Conservation (phyloP, 2,113 vertebrate species). For the Aldabrachelys gigantea region DNA sequence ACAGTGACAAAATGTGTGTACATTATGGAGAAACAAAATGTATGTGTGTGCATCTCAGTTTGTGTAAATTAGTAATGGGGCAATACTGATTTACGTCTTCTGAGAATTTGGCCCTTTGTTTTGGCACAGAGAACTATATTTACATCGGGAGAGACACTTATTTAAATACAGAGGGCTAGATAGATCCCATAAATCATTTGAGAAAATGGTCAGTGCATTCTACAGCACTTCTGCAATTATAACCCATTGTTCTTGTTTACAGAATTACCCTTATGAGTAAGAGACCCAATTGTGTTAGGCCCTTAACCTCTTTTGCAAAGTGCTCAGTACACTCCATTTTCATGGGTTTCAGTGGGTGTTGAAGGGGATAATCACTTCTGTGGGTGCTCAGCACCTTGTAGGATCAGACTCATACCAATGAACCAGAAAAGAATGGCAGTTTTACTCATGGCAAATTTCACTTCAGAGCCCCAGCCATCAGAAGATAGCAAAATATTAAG, state of each 20-base stretch:
- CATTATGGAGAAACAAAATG: not conserved
- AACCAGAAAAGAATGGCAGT: not conserved
- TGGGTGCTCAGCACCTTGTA: not conserved
- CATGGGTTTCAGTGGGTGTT: not conserved
- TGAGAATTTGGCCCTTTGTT: not conserved
- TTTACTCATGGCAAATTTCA: not conserved
- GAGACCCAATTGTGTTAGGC: not conserved
- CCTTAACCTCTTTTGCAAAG: not conserved
- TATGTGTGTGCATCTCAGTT: not conserved
- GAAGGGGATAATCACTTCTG: not conserved
- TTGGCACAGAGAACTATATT: not conserved
- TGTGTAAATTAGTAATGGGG: not conserved
- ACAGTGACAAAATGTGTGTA: rapidly evolving
- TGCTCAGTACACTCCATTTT: not conserved
- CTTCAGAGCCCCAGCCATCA: not conserved
- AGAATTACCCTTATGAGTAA: not conserved
- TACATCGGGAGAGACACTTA: not conserved
- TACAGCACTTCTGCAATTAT: not conserved
- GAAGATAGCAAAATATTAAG: not conserved
- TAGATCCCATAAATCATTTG: not conserved
- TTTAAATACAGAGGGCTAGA: not conserved
- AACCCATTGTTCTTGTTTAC: not conserved
- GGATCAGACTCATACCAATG: not conserved
- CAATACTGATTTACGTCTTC: not conserved
- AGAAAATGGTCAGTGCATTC: not conserved